Base-by-base conservation (phyloP, 1,140 invertebrate species). In the Drosophila neocordata region DNA sequence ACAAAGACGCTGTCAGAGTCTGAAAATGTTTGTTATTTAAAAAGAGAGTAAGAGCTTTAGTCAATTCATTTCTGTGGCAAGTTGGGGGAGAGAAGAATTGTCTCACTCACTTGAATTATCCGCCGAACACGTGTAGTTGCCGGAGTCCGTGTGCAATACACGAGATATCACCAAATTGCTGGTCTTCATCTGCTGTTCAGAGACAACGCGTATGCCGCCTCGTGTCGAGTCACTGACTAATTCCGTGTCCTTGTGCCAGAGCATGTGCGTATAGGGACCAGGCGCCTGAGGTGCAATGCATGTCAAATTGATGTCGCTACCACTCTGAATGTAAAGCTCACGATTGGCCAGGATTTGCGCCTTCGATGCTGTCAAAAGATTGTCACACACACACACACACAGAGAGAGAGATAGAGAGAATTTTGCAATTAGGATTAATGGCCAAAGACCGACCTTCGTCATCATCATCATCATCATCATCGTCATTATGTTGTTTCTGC, bases 261-360 rank as follows among this genome's bases (percentile, higher is more conserved):
- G 97, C 91, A 98, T 97, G 92, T 97, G 97, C 78, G 95, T 95
- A 38, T 97, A 97, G n/a, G 96, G 96, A 73, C 96, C 96, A 0
- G 97, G 96, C 24, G 96, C 96, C 90, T 97, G 95, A 71, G 95
- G 93, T 5, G 97, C 96, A 69, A 96, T 94, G 92, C 97, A 97
- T 56, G 96, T 97, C 79, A 98, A 93, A 93, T 97, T 97, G 90
- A 98, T 97, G 93, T 97, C 96, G 77, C 96, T 97, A 34, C 96
- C 97, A 77, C 95, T 96, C 78, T 96, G 96, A 84, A 97, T 96
- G 93, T 96, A 96, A 71, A 97, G 93, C 91, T 97, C 96, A 12
- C 95, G 93, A 79, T 96, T 96, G 13, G 96, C 96, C 58, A 96
- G 92, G 79, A 98, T 97, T 92, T 96, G 95, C 31, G 97, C 96